phyloP scores from a whole-genome alignment of 2,888 invertebrate species.

The Nemotelus pantherinus region DNA sequence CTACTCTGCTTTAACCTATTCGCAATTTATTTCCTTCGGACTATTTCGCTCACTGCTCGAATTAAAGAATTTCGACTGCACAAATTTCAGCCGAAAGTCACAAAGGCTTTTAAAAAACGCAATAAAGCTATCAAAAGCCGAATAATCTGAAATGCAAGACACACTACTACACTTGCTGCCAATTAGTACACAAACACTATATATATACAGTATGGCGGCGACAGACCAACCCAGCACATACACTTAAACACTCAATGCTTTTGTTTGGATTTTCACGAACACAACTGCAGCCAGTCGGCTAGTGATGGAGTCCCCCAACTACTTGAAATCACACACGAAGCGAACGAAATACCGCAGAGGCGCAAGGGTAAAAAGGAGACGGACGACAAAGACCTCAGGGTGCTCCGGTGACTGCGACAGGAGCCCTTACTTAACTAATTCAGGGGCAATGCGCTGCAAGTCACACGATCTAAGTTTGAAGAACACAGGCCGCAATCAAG shows the following conservation, averaged over 20 bases:
- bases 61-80: too few species aligned
- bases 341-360: not conserved
- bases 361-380: constrained; percentile 6
- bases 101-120: too few species aligned
- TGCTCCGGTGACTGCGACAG: constrained; percentile 25
- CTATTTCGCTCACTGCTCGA: not conserved
- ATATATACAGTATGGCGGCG: not conserved
- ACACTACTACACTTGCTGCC: not conserved
- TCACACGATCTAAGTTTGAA: not conserved
- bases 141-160: not conserved
- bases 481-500: not conserved
- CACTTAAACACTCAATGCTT: constrained; percentile 7
- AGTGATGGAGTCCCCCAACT: not conserved
- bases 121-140: not conserved
- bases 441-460: not conserved
- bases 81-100: too few species aligned
- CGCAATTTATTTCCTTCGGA: not conserved
- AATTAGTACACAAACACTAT: not conserved
- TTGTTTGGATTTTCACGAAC: constrained; percentile 19
- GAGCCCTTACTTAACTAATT: constrained; percentile 6
- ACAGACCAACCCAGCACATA: not conserved
- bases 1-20: not conserved
- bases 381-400: constrained; percentile 39
- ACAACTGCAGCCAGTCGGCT: not conserved
- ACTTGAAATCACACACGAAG: not conserved